phyloP scores from a whole-genome alignment of 53 echinoderm and acorn worm species.

The Luidia sarsii region DNA sequence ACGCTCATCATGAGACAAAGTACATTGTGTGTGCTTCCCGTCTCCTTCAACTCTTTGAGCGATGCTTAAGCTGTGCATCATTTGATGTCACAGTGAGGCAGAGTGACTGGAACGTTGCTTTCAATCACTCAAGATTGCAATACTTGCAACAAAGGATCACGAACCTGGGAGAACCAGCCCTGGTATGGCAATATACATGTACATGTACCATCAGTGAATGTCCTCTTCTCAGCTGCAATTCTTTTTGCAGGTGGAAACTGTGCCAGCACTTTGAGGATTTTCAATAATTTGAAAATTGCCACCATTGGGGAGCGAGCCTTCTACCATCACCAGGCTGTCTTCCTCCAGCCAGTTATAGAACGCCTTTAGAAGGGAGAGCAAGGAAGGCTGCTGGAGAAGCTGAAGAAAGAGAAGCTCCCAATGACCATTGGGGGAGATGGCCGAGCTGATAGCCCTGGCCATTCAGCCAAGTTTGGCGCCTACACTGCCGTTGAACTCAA shows the following conservation, averaged over 20 bases:
- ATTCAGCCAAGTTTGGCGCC: constrained; percentile 47
- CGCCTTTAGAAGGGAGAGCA: background rate
- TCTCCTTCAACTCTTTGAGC: constrained; percentile 17
- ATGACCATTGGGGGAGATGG: constrained; percentile 30
- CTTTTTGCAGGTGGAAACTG: constrained; percentile 46
- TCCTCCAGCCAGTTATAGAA: constrained; percentile 32
- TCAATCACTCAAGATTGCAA: constrained; percentile 27
- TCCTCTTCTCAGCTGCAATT: constrained; percentile 13
- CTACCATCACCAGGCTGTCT: constrained; percentile 17
- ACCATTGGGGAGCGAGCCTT: constrained; percentile 14
- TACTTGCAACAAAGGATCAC: background rate
- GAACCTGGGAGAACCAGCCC: constrained; percentile 52
- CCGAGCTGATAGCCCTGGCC: constrained; percentile 44
- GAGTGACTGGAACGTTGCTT: constrained; percentile 32
- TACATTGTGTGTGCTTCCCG: constrained; percentile 40
- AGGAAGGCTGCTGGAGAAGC: background rate
- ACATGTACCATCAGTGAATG: constrained; percentile 28
- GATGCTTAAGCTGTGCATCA: background rate
- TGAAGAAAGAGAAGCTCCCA: background rate
- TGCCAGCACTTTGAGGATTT: constrained; percentile 16
- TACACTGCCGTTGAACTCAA: constrained; percentile 42
- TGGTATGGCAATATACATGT: constrained; percentile 23
- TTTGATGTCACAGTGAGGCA: constrained; percentile 23
- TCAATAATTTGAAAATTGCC: constrained; percentile 18
- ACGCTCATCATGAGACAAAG: no score